Percentiles rank a stretch among this genome's conserved stretches.
These are phyloP conservation scores for Poeciliopsis presidionis DNA, from an alignment of 2,797 vertebrate species.

Conservation along the genomic window DNA sequence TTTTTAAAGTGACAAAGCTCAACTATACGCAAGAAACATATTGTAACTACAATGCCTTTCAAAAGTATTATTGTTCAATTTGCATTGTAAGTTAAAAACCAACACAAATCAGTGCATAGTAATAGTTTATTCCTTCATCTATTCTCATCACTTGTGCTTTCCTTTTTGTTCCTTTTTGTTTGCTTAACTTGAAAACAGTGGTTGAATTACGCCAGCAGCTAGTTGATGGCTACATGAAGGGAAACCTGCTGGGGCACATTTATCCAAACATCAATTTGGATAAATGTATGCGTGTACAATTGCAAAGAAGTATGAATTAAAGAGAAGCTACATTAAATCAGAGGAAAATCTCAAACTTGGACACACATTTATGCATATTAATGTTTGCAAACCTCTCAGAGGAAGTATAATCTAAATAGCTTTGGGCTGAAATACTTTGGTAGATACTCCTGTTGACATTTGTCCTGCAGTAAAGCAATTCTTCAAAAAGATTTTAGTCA, in stretches of 20 bases:
- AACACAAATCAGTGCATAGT: neutral
- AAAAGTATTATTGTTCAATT: neutral
- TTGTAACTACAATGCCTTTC: neutral
- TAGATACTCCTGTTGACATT: neutral
- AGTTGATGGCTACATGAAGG: no score
- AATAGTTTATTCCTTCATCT: no score
- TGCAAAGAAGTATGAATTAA: neutral
- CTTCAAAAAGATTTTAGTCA: neutral
- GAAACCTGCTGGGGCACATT: no score
- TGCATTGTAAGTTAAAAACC: neutral
- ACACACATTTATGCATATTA: neutral
- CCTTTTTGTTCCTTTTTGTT: no score
- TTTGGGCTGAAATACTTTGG: neutral
- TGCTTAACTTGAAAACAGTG: no score
- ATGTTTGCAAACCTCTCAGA: neutral
- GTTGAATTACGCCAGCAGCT: no score
- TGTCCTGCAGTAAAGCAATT: neutral
- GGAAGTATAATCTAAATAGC: neutral
- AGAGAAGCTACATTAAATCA: neutral
- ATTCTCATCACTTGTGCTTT: no score
- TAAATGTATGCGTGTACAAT: neutral
- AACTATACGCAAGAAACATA: neutral
- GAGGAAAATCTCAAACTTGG: neutral
- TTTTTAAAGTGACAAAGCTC: neutral
- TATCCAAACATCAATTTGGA: neutral